Conservation (phyloP, 2,888 invertebrate species). For the Archaeoteleia sp. region DNA sequence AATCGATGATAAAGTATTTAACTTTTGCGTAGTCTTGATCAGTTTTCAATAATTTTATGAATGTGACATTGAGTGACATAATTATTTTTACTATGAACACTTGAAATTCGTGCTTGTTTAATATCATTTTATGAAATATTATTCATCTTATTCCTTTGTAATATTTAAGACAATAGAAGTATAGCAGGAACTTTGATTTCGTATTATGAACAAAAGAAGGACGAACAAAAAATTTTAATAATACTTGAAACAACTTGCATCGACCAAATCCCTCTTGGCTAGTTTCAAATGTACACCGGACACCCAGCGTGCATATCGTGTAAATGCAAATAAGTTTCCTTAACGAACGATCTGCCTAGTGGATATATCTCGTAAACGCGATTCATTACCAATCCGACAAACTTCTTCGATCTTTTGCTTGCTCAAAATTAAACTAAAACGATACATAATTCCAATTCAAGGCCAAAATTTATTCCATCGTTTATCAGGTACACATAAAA, state of each 20-base stretch:
- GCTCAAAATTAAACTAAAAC: slow-evolving; percentile 45
- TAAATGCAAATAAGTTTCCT: slow-evolving; percentile 55
- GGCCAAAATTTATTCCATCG: slow-evolving; percentile 22
- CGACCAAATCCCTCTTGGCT: slow-evolving; percentile 32
- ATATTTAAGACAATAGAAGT: slow-evolving; percentile 14
- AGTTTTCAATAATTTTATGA: no score
- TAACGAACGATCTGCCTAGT: slow-evolving; percentile 54
- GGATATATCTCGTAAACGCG: slow-evolving; percentile 55
- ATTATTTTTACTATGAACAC: no score
- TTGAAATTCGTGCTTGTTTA: background rate
- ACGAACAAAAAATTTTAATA: slow-evolving; percentile 27
- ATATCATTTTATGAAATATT: no score
- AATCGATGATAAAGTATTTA: no score
- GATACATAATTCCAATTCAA: slow-evolving; percentile 44
- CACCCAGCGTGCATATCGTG: slow-evolving; percentile 54
- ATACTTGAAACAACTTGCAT: slow-evolving; percentile 33
- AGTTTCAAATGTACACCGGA: slow-evolving; percentile 46
- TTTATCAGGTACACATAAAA: no score
- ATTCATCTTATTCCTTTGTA: no score
- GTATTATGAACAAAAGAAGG: slow-evolving; percentile 12
- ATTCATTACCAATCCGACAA: slow-evolving; percentile 54
- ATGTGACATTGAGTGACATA: no score
- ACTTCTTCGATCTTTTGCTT: slow-evolving; percentile 44
- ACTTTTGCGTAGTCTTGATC: no score
- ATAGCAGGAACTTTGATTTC: slow-evolving; percentile 31